Base-by-base conservation (phyloP, 2,888 invertebrate genomes). In the Bombyx huttoni region DNA sequence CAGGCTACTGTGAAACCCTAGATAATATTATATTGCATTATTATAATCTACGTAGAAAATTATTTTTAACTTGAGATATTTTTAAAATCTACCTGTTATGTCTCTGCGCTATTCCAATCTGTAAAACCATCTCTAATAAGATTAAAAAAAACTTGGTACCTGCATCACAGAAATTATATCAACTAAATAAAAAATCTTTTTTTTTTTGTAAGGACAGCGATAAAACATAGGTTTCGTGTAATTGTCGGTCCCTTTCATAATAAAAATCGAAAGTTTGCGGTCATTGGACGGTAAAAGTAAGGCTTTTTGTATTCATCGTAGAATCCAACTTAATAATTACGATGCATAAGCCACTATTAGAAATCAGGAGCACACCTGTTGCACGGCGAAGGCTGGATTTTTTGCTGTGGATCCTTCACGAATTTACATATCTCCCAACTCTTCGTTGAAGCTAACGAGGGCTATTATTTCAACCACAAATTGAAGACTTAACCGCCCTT, bases 401-500 rank as follows among this genome's bases (percentile, higher is more conserved):
- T 87, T 86, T 86, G 80, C 80, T 67, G 64, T 61, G 59, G 66
- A 64, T 63, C 78, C 81, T 81, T 81, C 75, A 69, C 76, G 63
- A 79, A 85, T 87, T 86, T 84, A 84, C 84, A 86, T 86, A 84
- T 75, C 73, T 76, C 69, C 73, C 74, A 73, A 72, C 68, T 78
- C 80, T 77, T 81, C 78, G 79, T 78, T 73, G 61, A 65, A 73
- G 66, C 70, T 84, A 87, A 87, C 81, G 69, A 85, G 78, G 75
- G 75, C 77, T 79, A 84, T 87, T 86, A 86, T 81, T 78, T 81
- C 70, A 72, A 84, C 85, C 86, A 81, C 85, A 85, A 81, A 82
- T 77, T 73, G 67, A 76, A 67, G 72, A 75, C 70, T 73, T 75
- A 79, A 73, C 73, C 70, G 70, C 69, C 73, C 72, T 67, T 78